A percentile compares a stretch with the other conserved stretches of the same genome.
Conservation (phyloP, 2,113 vertebrate genomes). For the Natator depressus region DNA sequence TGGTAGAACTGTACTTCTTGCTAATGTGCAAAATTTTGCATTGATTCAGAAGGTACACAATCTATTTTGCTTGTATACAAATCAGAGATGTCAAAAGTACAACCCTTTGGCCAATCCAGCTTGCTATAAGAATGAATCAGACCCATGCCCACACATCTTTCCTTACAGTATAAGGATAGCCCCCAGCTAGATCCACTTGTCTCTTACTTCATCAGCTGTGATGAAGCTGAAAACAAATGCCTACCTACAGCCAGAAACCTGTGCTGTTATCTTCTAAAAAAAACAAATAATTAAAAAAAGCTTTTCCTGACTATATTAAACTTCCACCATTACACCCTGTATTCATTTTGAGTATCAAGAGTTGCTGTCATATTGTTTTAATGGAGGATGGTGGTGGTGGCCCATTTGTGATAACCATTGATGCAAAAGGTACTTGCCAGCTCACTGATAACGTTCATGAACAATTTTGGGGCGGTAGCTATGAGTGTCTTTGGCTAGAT, state of each 20-base stretch:
- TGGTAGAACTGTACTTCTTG: background rate
- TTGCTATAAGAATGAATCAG: conserved; percentile 32
- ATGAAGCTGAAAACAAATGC: background rate
- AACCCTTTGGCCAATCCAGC: conserved; percentile 13
- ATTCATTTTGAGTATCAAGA: background rate
- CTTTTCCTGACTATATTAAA: background rate
- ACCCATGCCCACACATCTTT: background rate
- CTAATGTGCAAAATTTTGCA: conserved; percentile 17
- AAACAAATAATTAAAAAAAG: background rate
- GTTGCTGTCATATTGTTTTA: background rate
- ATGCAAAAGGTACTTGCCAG: background rate
- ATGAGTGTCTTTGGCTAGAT: background rate
- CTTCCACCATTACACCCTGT: background rate
- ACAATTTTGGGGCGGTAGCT: background rate
- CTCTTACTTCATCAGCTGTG: background rate
- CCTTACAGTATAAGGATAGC: conserved; percentile 1
- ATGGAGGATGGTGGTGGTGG: background rate
- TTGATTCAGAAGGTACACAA: background rate
- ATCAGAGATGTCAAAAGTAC: conserved; percentile 29
- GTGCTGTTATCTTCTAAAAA: background rate
- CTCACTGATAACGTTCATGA: background rate
- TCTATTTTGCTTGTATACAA: conserved; percentile 26
- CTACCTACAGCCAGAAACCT: background rate
- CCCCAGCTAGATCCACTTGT: background rate
- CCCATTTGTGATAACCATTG: background rate